Evolutionary conservation across 1,140 invertebrate genomes (phyloP), one percentile per base, ranked within the genome.

Genomic region (Hormaphis cornu): DNA sequence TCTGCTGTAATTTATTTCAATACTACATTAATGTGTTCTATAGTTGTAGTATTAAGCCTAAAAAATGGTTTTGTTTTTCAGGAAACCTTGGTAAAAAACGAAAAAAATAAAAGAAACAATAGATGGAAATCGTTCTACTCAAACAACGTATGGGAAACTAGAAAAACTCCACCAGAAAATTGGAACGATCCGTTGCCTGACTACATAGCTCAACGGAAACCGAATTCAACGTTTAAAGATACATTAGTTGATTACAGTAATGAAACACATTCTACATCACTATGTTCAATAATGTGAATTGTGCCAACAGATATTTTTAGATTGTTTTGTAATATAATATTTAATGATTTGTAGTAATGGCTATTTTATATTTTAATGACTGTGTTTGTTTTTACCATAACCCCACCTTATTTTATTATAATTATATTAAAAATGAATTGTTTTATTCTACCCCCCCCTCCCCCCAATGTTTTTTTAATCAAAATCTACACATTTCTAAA

Each of bases 161-260:
- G 61, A 66, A 66, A 10, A 14, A 66, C 10, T 66, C 61, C 61
- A 9, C 61, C 61, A 22, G 44, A 35, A 33, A 66, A 66, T 20
- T 66, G 61, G 61, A 66, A 66, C 35, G 61, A 66, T n/a, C 61
- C 61, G 12, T 48, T 66, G 18, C 61, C 61, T 50, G 44, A 66
- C 2, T 66, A 35, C 35, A 66, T 66, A 66, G 28, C 28, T 8
- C 3, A 66, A n/a, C 33, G 54, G 10, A 1, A 1, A 40, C 4
- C 22, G n/a, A 58, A 24, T 24, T 58, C 54, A 40, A 58, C 33
- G n/a, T n/a, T 58, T 3, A 40, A 40, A 14, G 22, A 58, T 16
- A 24, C 14, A 40, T 40, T 58, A 2, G 35, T 24, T 9, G 35
- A 35, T 5, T 20, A 6, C 14, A 20, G 12, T 54, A 1, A 9